Conservation (phyloP, 2,113 vertebrate genomes). For the Emydocephalus ijimae region DNA sequence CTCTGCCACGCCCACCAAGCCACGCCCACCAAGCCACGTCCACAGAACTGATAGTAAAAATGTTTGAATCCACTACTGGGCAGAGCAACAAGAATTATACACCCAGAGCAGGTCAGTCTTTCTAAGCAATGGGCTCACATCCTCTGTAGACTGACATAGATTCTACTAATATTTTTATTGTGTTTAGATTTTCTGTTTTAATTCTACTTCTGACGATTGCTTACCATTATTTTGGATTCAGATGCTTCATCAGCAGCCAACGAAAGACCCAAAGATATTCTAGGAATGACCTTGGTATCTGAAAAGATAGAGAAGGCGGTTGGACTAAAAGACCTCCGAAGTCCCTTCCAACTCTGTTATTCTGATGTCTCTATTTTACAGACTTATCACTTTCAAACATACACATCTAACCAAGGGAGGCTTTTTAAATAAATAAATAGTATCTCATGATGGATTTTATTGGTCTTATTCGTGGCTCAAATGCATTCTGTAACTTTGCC, state of each 20-base stretch:
- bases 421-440: neutral
- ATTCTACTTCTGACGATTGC: neutral
- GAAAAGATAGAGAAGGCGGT: neutral
- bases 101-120: neutral
- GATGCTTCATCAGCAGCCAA: neutral
- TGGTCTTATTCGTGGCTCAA: neutral
- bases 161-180: neutral
- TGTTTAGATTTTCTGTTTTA: neutral
- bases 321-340: neutral
- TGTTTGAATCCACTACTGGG: no score
- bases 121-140: neutral
- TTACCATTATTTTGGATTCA: constrained; percentile 16
- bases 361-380: neutral
- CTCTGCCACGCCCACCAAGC: no score
- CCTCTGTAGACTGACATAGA: neutral
- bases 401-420: neutral
- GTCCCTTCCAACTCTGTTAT: neutral
- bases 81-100: neutral
- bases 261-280: constrained; percentile 18
- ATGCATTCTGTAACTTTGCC: neutral
- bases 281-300: neutral
- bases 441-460: neutral
- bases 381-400: neutral
- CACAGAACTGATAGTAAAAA: no score
- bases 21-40: no score